Percentiles rank a stretch among this genome's conserved stretches.
These are phyloP conservation scores for Phoenoteleia sp. DNA, from an alignment of 2,888 invertebrate genomes.

Conservation along the genomic window DNA sequence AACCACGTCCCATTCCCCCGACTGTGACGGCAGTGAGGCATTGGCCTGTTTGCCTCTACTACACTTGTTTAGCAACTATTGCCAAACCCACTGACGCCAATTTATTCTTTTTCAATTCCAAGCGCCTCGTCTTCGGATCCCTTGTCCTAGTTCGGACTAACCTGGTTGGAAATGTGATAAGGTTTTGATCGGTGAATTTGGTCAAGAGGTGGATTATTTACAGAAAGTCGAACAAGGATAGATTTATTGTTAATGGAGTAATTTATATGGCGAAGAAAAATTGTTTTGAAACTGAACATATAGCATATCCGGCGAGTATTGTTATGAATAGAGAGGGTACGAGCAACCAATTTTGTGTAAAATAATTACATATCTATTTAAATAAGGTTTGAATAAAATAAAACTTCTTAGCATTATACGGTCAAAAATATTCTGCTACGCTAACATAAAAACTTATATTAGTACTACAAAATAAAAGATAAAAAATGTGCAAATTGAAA, in stretches of 20 bases:
- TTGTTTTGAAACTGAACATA: no score
- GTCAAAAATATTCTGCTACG: no score
- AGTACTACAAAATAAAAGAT: no score
- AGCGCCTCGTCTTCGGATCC: conserved; percentile 4
- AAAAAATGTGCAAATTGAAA: no score
- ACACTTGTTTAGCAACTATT: conserved; percentile 67
- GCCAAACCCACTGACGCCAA: conserved; percentile 46
- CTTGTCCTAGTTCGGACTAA: conserved; percentile 11
- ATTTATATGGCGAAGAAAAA: no score
- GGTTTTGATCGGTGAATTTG: conserved; percentile 30
- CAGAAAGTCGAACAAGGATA: neutral
- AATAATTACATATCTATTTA: no score
- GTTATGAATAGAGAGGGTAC: no score
- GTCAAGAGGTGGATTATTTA: neutral
- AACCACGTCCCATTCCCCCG: conserved; percentile 55
- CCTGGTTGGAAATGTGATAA: conserved; percentile 44
- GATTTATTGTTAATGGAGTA: neutral
- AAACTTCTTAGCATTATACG: no score
- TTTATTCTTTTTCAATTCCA: conserved; percentile 47
- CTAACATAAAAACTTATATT: no score
- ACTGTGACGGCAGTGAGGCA: conserved; percentile 55
- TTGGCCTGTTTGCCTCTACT: conserved; percentile 45
- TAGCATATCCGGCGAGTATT: no score
- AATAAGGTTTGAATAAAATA: no score
- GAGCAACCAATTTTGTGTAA: no score